These are phyloP conservation scores for Lepilemur septentrionalis DNA, from an alignment of 2,797 vertebrate species.

Conservation along the genomic window DNA sequence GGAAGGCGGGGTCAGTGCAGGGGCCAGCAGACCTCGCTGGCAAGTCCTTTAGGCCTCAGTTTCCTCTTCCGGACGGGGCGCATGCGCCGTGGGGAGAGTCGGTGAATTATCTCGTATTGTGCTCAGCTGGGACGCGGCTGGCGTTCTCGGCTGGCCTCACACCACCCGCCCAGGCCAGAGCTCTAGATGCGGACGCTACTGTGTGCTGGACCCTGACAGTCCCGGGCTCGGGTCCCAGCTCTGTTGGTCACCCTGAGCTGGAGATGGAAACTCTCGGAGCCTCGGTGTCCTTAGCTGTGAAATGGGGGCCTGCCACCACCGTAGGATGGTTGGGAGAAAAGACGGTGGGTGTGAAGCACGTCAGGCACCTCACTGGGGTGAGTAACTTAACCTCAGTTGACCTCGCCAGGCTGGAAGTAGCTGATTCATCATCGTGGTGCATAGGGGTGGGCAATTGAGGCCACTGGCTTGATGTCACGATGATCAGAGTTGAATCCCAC, in stretches of 20 bases:
- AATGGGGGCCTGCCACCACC: background rate
- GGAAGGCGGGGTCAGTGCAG: background rate
- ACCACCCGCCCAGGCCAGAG: background rate
- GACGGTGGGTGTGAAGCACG: background rate
- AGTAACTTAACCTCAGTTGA: background rate
- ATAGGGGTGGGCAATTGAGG: background rate
- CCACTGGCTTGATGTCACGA: fast-evolving
- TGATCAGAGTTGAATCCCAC: background rate
- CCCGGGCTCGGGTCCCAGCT: background rate
- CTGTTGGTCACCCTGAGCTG: background rate
- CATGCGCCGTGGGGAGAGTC: too few species aligned
- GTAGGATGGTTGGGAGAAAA: background rate
- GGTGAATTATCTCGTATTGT: background rate
- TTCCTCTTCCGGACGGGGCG: background rate
- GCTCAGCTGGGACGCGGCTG: background rate
- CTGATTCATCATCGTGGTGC: too few species aligned
- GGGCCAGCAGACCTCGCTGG: background rate
- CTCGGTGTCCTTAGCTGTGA: background rate
- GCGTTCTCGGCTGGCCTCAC: background rate
- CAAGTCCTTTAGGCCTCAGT: background rate
- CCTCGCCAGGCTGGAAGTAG: background rate
- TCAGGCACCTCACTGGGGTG: background rate
- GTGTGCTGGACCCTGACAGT: background rate
- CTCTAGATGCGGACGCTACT: background rate
- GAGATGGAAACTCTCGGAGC: background rate